These are phyloP conservation scores for Umimayanthus kanabou DNA, from an alignment of 92 coral and sea anemone genomes.

Conservation along the genomic window DNA sequence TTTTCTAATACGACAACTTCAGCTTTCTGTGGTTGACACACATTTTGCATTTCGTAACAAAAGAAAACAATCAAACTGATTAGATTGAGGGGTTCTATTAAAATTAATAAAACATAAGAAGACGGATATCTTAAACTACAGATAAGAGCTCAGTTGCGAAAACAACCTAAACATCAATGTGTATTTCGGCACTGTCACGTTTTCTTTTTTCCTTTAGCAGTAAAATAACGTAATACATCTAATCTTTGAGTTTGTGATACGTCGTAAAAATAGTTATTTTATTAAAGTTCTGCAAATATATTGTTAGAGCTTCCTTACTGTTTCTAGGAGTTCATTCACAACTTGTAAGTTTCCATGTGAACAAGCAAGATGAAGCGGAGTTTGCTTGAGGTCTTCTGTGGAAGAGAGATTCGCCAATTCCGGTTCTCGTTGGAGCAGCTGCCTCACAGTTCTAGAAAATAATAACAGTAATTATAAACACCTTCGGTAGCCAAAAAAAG, in stretches of 20 bases:
- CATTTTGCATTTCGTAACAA: not conserved
- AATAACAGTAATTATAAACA: not conserved
- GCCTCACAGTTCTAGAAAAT: constrained; percentile 9
- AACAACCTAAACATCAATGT: no score
- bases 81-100: not conserved
- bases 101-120: no score
- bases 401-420: not conserved
- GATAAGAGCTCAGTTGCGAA: not conserved
- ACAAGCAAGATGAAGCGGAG: constrained; percentile 12
- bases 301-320: not conserved
- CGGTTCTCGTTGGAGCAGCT: constrained; percentile 2
- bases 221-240: not conserved
- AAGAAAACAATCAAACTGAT: no score
- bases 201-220: no score
- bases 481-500: no score
- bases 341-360: not conserved
- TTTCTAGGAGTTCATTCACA: constrained; percentile 15
- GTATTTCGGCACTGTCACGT: not conserved
- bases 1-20: not conserved
- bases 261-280: not conserved
- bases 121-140: not conserved
- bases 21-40: not conserved
- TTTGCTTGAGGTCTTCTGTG: not conserved
- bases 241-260: not conserved
- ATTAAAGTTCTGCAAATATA: not conserved